Evolutionary conservation across 2,797 vertebrate species (phyloP).

Genomic region (Sebastes elongatus): DNA sequence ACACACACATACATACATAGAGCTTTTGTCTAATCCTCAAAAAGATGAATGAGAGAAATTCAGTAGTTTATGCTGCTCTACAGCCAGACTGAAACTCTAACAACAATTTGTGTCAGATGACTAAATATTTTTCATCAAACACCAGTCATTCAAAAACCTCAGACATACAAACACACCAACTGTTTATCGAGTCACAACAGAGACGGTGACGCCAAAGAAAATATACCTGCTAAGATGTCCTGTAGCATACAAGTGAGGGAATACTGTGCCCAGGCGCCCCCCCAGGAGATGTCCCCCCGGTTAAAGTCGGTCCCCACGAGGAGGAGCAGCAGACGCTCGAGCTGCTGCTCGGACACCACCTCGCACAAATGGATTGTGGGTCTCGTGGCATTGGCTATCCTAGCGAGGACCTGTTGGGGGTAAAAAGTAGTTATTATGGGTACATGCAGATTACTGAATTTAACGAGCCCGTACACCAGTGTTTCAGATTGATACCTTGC

Average conservation of each 20-base stretch:
- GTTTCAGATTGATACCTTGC: constrained; percentile 86
- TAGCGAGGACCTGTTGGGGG: constrained; percentile 89
- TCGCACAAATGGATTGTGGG: constrained; percentile 98
- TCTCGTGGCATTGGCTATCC: constrained; percentile 96
- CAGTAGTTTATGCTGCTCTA: neutral
- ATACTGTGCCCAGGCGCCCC: constrained; percentile 98
- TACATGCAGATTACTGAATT: no score
- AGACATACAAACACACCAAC: neutral
- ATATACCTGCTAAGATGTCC: constrained; percentile 95
- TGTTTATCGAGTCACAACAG: neutral
- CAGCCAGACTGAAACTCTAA: neutral
- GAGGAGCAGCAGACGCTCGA: constrained; percentile 94
- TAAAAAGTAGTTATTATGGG: neutral
- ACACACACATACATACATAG: fast-evolving
- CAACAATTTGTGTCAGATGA: neutral
- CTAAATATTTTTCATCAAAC: neutral
- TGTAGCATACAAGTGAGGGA: constrained; percentile 99
- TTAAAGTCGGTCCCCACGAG: constrained; percentile 98
- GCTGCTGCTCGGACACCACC: constrained; percentile 94
- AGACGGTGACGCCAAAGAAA: neutral
- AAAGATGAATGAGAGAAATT: neutral
- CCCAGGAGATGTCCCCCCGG: constrained; percentile 98
- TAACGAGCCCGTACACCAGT: fast-evolving
- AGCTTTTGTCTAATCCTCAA: no score
- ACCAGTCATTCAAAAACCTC: neutral